phyloP scores from a whole-genome alignment of 2,797 vertebrate genomes.

The Otolemur crassicaudatus region DNA sequence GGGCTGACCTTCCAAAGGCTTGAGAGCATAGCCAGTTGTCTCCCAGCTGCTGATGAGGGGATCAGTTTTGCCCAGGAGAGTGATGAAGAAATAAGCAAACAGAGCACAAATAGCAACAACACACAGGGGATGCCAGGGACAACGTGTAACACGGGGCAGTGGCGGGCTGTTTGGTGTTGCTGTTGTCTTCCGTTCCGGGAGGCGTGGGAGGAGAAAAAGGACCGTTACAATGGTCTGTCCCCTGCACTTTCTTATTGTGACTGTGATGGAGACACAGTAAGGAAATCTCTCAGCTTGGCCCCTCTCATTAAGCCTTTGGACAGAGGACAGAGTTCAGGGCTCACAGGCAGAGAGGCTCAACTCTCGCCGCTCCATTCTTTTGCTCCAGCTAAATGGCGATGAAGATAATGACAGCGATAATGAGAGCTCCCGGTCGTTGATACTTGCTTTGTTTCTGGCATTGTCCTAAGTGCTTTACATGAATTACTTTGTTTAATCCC shows the following conservation, averaged over 20 bases:
- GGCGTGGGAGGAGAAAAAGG: not conserved
- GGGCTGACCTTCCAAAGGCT: conserved; percentile 60
- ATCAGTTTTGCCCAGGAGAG: conserved; percentile 49
- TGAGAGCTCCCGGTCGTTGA: not conserved
- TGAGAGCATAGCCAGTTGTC: conserved; percentile 8
- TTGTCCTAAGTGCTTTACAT: conserved; percentile 5
- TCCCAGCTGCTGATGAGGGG: conserved; percentile 22
- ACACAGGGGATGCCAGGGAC: not conserved
- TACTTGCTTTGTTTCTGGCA: not conserved
- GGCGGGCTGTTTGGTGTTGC: not conserved
- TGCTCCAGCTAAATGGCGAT: not conserved
- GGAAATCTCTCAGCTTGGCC: not conserved
- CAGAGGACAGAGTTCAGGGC: not conserved
- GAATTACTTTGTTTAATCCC: not conserved
- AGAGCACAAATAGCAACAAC: not conserved
- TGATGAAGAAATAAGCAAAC: not conserved
- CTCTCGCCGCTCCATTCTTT: not conserved
- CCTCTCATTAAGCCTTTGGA: not conserved
- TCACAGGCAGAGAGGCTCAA: not conserved
- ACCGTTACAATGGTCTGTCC: not conserved
- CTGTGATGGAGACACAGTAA: not conserved
- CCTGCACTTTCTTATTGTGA: not conserved
- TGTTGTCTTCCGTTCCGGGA: not conserved
- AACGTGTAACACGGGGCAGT: rapidly evolving
- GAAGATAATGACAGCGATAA: not conserved